A percentile compares a stretch with the other conserved stretches of the same genome.
Conservation (phyloP, 2,888 invertebrate species). For the Drosophila subquinaria region DNA sequence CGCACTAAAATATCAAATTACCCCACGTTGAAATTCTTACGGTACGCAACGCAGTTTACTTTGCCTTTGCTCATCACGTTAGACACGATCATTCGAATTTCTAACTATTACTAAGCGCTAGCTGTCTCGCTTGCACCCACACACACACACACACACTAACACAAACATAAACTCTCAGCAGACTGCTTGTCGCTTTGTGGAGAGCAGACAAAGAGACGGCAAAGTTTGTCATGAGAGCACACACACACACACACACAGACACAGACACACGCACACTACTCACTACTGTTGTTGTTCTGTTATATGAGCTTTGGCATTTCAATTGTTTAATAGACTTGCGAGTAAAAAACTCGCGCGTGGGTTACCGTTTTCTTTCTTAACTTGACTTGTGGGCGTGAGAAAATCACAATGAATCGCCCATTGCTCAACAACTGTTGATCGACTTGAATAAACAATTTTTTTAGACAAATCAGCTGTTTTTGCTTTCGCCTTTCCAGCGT, state of each 20-base stretch:
- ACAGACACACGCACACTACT: background rate
- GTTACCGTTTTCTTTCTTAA: conserved; percentile 10
- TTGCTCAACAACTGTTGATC: conserved; percentile 19
- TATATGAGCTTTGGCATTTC: conserved; percentile 55
- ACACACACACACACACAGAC: background rate
- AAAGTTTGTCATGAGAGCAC: conserved; percentile 1
- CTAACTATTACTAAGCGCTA: conserved; percentile 19
- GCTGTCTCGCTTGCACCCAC: conserved; percentile 35
- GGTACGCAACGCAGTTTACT: conserved; percentile 56
- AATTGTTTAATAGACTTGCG: conserved; percentile 65
- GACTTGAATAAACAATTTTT: background rate
- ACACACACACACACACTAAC: conserved; percentile 1
- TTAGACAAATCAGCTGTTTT: conserved; percentile 6
- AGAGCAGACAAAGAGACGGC: conserved; percentile 49
- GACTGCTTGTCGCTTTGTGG: conserved; percentile 65
- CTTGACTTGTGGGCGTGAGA: conserved; percentile 61
- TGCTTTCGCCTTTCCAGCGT: background rate
- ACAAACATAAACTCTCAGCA: conserved; percentile 20
- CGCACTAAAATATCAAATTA: conserved; percentile 70
- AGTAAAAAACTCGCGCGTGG: conserved; percentile 64
- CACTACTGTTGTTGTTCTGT: conserved; percentile 9
- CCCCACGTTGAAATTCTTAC: conserved; percentile 56
- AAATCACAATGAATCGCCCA: conserved; percentile 23
- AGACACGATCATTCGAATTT: conserved; percentile 23
- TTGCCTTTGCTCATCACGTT: background rate